Percentiles rank a stretch among this genome's conserved stretches.
Conservation (phyloP, 2,113 vertebrate genomes). For the Sylvietta virens region DNA sequence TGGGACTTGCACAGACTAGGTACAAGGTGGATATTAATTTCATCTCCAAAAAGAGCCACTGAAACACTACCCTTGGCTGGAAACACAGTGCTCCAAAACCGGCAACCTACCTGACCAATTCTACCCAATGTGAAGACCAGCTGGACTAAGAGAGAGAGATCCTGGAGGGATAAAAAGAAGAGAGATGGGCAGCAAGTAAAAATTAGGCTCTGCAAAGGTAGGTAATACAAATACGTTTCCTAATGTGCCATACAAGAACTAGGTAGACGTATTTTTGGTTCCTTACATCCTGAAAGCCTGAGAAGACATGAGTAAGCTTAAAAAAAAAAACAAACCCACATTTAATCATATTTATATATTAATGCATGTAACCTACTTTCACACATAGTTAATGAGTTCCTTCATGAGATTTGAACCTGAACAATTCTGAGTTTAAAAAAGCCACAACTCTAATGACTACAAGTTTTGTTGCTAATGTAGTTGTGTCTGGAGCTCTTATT, state of each 20-base stretch:
- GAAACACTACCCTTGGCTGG: neutral
- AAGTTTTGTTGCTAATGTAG: neutral
- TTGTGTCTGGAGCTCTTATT: neutral
- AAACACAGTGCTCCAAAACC: neutral
- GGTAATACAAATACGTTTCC: neutral
- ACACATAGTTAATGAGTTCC: conserved; percentile 48
- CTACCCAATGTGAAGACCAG: neutral
- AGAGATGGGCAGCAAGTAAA: neutral
- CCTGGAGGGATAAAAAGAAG: neutral
- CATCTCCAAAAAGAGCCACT: neutral
- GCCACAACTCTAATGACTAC: neutral
- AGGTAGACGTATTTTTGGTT: neutral
- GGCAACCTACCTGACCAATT: neutral
- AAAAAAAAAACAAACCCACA: neutral
- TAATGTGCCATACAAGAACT: neutral
- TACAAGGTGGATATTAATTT: neutral
- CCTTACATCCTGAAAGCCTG: neutral
- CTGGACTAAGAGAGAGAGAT: neutral
- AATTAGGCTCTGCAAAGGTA: neutral
- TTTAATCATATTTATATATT: conserved; percentile 12
- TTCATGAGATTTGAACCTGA: conserved; percentile 33
- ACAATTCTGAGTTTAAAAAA: neutral
- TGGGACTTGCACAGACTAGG: neutral
- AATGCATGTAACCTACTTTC: conserved; percentile 39
- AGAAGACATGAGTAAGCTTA: neutral